Percentiles rank a stretch among this genome's conserved stretches.
These are phyloP conservation scores for Ganaspis sp. DNA, from an alignment of 1,140 invertebrate species.

Conservation along the genomic window DNA sequence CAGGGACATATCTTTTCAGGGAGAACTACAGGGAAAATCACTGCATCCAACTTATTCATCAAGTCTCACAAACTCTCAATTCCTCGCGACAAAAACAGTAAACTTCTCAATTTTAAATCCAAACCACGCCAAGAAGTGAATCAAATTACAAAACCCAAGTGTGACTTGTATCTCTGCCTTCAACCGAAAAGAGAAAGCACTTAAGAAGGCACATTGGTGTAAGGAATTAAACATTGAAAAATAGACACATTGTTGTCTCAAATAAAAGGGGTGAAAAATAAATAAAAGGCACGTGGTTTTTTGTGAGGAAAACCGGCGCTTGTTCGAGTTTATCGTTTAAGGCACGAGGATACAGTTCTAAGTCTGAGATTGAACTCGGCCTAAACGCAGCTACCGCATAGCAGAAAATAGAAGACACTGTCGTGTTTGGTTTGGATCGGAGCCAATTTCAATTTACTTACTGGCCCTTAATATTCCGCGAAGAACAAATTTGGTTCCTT, in stretches of 20 bases:
- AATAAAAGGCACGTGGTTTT: background rate
- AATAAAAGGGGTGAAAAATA: too few relatives aligned
- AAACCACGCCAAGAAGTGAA: too few relatives aligned
- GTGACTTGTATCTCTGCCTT: too few relatives aligned
- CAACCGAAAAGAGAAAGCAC: too few relatives aligned
- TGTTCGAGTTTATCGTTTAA: constrained; percentile 28
- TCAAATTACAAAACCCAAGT: too few relatives aligned
- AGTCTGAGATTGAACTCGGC: constrained; percentile 44
- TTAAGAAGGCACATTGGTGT: too few relatives aligned
- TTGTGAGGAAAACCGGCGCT: background rate
- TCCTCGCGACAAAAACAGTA: background rate
- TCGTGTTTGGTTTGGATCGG: constrained; percentile 45
- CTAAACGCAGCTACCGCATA: constrained; percentile 47
- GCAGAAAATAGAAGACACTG: constrained; percentile 67
- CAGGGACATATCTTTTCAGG: constrained; percentile 66
- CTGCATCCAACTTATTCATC: constrained; percentile 15
- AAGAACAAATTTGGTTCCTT: constrained; percentile 42
- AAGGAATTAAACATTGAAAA: too few relatives aligned
- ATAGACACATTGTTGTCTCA: too few relatives aligned
- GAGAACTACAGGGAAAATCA: constrained; percentile 22
- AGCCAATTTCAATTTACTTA: constrained; percentile 49
- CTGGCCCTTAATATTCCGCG: constrained; percentile 45
- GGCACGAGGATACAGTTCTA: constrained; percentile 38
- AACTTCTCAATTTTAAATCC: background rate
- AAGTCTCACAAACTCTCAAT: background rate